Evolutionary conservation across 2,888 invertebrate species (phyloP), one percentile per base, ranked within the genome.

Genomic region (Philereme transversata): DNA sequence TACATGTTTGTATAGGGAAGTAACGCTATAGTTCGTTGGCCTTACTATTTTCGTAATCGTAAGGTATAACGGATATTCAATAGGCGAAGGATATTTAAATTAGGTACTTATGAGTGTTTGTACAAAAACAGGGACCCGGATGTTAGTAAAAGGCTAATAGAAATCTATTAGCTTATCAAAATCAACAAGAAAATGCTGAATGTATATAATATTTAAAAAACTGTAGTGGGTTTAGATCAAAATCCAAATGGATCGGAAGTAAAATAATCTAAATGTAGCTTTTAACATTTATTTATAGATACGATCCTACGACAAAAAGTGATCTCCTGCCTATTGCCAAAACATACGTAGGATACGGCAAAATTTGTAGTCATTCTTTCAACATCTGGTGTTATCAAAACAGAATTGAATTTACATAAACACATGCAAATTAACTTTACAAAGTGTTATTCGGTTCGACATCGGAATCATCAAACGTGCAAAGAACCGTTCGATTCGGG

Each of bases 11-110:
- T 11, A 33, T 51, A 51, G 55, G 65, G 57, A 68, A 67, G 64
- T 66, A 51, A 58, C 61, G 62, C 44, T 60, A 46, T 47, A 57
- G 68, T 60, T 67, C 67, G 57, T 60, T 48, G 64, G 67, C 57
- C 65, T 64, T 48, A 61, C 47, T 44, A 49, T 61, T 60, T 62
- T 60, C 51, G 63, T 60, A 65, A 62, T 60, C 51, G 63, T 60
- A 65, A 60, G 63, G 57, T 41, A 65, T 56, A 62, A 59, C 67
- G 65, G 68, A 67, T 67, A 64, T 67, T 53, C 40, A 56, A 50
- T 62, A 57, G 46, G 41, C 44, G 58, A 52, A 65, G 60, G 64
- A 61, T 65, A 64, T 65, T 67, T 52, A 63, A 70, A 67, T 65
- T 36, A 52, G n/a, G 22, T 22, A 61, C 36, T 10, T 51, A 48